A percentile compares a stretch with the other conserved stretches of the same genome.
Conservation (phyloP, 2,888 invertebrate genomes). For the Conistra vaccinii region DNA sequence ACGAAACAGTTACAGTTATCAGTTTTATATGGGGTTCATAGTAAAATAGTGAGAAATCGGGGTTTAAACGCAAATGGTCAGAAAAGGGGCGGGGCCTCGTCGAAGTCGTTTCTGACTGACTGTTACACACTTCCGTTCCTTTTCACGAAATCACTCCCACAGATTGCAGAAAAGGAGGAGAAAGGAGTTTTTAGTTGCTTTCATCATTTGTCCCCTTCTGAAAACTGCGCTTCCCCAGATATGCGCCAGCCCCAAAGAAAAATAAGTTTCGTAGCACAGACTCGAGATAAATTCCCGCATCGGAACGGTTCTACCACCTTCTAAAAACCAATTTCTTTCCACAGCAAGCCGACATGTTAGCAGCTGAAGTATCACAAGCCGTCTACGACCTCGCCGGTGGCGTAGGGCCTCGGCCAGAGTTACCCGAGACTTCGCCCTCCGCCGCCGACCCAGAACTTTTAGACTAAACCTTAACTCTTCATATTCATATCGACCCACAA, state of each 20-base stretch:
- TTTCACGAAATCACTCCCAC: too few relatives aligned
- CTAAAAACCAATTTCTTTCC: constrained; percentile 41
- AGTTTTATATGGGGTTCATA: too few relatives aligned
- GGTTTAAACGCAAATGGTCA: too few relatives aligned
- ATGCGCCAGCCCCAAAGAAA: background rate
- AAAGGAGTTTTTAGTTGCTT: background rate
- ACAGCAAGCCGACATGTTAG: constrained; percentile 93
- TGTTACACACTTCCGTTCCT: too few relatives aligned
- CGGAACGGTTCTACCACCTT: background rate
- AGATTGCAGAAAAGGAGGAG: too few relatives aligned
- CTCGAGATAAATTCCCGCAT: background rate
- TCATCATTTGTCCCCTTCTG: background rate
- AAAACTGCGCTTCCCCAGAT: background rate
- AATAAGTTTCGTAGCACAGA: background rate
- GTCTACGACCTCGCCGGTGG: constrained; percentile 96
- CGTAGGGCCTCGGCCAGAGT: constrained; percentile 92
- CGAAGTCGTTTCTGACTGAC: too few relatives aligned
- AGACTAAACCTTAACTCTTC: background rate
- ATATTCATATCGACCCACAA: constrained; percentile 26
- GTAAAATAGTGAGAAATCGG: too few relatives aligned
- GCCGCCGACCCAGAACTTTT: background rate
- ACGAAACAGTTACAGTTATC: too few relatives aligned
- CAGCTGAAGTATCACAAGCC: constrained; percentile 93
- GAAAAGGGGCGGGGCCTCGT: too few relatives aligned
- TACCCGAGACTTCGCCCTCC: constrained; percentile 64